Evolutionary conservation across 1,140 invertebrate species (phyloP).

Genomic region (Ladona fulva): DNA sequence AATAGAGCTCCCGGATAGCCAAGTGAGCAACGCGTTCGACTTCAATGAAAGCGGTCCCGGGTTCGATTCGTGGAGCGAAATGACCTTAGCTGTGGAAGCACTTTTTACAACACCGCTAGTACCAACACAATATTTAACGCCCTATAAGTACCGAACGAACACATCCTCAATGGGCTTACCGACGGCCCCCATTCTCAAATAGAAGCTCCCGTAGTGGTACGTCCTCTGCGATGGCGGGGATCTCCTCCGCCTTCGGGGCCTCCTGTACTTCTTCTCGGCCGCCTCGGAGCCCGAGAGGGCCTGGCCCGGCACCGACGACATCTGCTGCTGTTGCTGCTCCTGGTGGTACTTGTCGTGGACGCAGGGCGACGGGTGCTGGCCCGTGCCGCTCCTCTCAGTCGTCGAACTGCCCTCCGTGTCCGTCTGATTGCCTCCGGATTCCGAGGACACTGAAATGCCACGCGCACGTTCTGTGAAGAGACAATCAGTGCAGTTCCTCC

Average conservation of each 20-base stretch:
- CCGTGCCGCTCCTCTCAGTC: conserved; percentile 19
- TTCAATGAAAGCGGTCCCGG: no score
- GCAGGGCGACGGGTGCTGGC: background rate
- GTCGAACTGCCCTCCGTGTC: conserved; percentile 27
- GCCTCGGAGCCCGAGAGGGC: background rate
- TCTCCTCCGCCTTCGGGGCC: conserved; percentile 12
- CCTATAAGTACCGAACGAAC: no score
- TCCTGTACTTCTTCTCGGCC: conserved; percentile 14
- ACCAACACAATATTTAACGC: no score
- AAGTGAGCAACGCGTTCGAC: no score
- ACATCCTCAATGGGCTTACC: no score
- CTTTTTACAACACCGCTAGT: no score
- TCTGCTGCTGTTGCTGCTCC: conserved; percentile 36
- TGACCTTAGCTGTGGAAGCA: no score
- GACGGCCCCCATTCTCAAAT: conserved; percentile 85
- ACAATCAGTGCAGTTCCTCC: no score
- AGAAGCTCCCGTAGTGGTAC: conserved; percentile 77
- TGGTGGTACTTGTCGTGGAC: conserved; percentile 30
- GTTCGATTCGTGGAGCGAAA: no score
- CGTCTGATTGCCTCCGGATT: conserved; percentile 20
- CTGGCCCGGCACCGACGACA: background rate
- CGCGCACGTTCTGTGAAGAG: conserved; percentile 24
- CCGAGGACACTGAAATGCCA: conserved; percentile 17
- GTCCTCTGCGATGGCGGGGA: conserved; percentile 5
- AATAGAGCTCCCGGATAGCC: no score